Base-by-base conservation (phyloP, 2,888 invertebrate species). In the Drosophila subsilvestris region DNA sequence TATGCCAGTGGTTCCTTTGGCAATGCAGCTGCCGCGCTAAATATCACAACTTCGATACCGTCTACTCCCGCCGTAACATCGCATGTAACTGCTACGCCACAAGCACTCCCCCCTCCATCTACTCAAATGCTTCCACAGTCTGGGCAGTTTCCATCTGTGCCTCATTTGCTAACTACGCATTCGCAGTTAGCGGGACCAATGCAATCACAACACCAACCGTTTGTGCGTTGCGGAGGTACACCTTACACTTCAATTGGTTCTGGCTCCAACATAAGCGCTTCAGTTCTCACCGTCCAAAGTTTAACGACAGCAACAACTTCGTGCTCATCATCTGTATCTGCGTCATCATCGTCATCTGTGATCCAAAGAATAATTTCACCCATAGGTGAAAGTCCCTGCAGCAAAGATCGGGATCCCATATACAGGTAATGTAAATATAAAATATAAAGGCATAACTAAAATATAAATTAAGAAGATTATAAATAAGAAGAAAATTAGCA, bases 391-490 rank as follows among this genome's bases (percentile, higher is more conserved):
- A 96, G 96, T 91, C 96, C 96, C 57, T 95, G 51, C 70, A 63
- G 93, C 84, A 94, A 96, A 88, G 97, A 97, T 92, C 94, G 97
- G 79, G 97, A 97, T 90, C 96, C 95, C 92, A 96, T 95, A 92
- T 97, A 96, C 93, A 97, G 97, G 97, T 97, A 93, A 63, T 37
- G 20, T 37, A 6, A 37, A 37, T 14, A 6, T 37, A 37, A 14
- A 37, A 6, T 37, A 14, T 37, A 1, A 37, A 37, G 7, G 37
- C 14, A 37, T 37, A 37, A 7, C 2, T 37, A 14, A 37, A 37
- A 37, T 37, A 37, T 37, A 6, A 37, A 2, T 14, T 14, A 14
- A n/a, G n/a, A 14, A 14, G 32, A 5, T 32, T 12, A 32, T 32
- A 5, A 32, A 32, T 32, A 32, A 9, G 12, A 6, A 14, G 10